Conservation (phyloP, 2,888 invertebrate genomes). For the Oligia strigilis region DNA sequence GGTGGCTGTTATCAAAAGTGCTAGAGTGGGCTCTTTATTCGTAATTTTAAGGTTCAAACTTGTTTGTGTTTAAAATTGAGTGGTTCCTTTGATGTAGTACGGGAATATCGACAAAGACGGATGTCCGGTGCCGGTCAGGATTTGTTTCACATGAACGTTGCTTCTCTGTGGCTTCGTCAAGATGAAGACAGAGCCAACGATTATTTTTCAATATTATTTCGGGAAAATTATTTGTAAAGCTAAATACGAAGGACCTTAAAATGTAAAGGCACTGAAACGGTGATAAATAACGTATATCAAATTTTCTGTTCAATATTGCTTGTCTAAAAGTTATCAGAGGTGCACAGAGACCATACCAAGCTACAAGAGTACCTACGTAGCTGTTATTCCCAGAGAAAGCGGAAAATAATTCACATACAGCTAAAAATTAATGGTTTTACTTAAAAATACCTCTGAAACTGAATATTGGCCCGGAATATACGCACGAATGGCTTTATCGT, state of each 20-base stretch:
- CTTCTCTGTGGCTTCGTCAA: slow-evolving; percentile 75
- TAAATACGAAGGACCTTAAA: background rate
- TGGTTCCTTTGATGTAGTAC: slow-evolving; percentile 89
- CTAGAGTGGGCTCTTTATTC: slow-evolving; percentile 68
- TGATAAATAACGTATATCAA: background rate
- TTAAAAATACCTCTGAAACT: slow-evolving; percentile 14
- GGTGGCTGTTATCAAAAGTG: slow-evolving; percentile 63
- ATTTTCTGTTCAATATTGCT: background rate
- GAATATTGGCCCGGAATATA: slow-evolving; percentile 34
- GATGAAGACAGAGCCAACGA: slow-evolving; percentile 61
- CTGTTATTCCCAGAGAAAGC: slow-evolving; percentile 3
- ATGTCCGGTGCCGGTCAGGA: slow-evolving; percentile 91
- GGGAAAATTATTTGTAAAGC: background rate
- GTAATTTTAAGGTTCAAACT: slow-evolving; percentile 81
- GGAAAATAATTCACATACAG: background rate
- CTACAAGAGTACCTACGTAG: background rate
- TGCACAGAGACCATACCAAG: background rate
- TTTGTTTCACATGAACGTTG: slow-evolving; percentile 88
- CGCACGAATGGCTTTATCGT: slow-evolving; percentile 19
- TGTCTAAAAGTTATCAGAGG: background rate
- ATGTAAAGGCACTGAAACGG: background rate
- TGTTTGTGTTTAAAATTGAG: slow-evolving; percentile 74
- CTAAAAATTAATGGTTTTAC: slow-evolving; percentile 10
- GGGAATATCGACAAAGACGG: slow-evolving; percentile 90
- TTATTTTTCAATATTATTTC: slow-evolving; percentile 19